phyloP scores from a whole-genome alignment of 2,797 vertebrate species.

The Basileuterus tristriatus region DNA sequence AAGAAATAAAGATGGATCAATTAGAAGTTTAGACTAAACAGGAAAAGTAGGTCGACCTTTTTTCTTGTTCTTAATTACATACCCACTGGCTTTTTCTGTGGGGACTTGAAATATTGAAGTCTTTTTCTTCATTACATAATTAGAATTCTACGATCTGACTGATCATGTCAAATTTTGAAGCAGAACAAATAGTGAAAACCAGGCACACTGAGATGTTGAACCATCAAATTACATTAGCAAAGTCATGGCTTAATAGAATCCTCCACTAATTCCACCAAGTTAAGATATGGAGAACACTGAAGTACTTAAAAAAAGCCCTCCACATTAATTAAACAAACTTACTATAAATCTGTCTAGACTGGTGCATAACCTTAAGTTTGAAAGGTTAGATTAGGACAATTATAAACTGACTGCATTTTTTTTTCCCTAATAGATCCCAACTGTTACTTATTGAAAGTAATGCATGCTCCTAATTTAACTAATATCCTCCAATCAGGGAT shows the following conservation, averaged over 20 bases:
- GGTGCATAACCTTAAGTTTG: neutral
- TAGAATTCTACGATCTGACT: conserved; percentile 63
- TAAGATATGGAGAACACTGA: neutral
- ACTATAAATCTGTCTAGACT: neutral
- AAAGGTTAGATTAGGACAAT: neutral
- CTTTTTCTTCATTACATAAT: conserved; percentile 67
- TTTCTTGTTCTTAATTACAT: conserved; percentile 67
- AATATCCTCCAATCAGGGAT: neutral
- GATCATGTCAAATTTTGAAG: conserved; percentile 68
- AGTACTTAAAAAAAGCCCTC: neutral
- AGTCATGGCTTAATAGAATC: conserved; percentile 31
- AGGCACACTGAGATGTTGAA: conserved; percentile 53
- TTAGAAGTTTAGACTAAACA: neutral
- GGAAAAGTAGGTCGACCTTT: conserved; percentile 61
- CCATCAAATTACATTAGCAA: conserved; percentile 69
- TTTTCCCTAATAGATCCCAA: neutral
- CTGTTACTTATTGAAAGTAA: neutral
- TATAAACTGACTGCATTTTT: neutral
- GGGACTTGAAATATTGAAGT: conserved; percentile 55
- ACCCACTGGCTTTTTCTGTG: conserved; percentile 56
- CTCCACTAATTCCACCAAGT: neutral
- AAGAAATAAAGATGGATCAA: conserved; percentile 65
- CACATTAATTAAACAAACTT: conserved; percentile 5
- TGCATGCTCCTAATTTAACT: neutral
- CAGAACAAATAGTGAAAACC: conserved; percentile 70